phyloP scores from a whole-genome alignment of 2,113 vertebrate genomes.

The Vicugna pacos region DNA sequence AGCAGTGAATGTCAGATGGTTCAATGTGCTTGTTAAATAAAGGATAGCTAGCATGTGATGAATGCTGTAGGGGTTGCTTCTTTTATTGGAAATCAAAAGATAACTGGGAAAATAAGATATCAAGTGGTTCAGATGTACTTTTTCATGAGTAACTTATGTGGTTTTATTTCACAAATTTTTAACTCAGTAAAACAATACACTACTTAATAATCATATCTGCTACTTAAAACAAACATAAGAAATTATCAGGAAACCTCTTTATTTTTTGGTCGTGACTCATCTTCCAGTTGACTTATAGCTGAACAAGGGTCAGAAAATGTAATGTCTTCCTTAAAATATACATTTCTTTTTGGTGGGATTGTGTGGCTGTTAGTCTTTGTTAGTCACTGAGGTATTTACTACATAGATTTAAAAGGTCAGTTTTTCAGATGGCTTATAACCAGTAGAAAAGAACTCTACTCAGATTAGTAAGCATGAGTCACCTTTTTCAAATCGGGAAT shows the following conservation, averaged over 20 bases:
- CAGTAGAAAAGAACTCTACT: conserved; percentile 15
- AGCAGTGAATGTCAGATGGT: not conserved
- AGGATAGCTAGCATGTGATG: not conserved
- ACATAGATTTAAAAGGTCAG: not conserved
- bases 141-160: conserved; percentile 24
- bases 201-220: conserved; percentile 15
- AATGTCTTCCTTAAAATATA: conserved; percentile 26
- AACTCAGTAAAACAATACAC: not conserved
- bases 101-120: conserved; percentile 5
- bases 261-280: conserved; percentile 10
- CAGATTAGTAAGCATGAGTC: not conserved
- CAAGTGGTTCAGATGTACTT: not conserved
- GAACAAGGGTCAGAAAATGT: not conserved
- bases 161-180: conserved; percentile 50
- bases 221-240: not conserved
- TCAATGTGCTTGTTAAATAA: conserved; percentile 61
- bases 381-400: conserved; percentile 4
- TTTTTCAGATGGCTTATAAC: conserved; percentile 22
- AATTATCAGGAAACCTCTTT: not conserved
- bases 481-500: not conserved
- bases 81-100: conserved; percentile 21
- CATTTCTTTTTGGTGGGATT: not conserved
- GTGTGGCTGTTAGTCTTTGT: not conserved
- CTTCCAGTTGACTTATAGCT: not conserved
- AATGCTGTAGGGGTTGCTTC: conserved; percentile 11